A percentile compares a stretch with the other conserved stretches of the same genome.
Conservation (phyloP, 2,888 invertebrate species). For the Hyles lineata region DNA sequence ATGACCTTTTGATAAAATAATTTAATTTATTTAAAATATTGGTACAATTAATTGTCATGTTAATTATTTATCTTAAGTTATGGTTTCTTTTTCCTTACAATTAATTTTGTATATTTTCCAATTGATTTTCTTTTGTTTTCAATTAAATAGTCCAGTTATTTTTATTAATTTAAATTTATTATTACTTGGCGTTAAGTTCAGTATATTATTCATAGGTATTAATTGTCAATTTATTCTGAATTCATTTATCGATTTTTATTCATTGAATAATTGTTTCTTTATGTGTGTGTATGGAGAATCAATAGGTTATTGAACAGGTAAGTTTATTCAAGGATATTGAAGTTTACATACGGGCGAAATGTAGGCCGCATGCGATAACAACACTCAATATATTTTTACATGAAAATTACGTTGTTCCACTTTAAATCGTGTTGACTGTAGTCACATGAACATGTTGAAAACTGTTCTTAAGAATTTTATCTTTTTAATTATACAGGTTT, state of each 20-base stretch:
- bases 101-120: not conserved
- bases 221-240: slow-evolving; percentile 40
- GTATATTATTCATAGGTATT: not conserved
- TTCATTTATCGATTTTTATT: slow-evolving; percentile 33
- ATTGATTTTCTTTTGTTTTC: not conserved
- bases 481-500: not conserved
- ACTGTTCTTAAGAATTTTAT: not conserved
- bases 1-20: slow-evolving; percentile 29
- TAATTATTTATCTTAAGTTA: not conserved
- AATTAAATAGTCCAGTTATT: slow-evolving; percentile 19
- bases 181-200: not conserved
- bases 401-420: slow-evolving; percentile 39
- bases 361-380: slow-evolving; percentile 12
- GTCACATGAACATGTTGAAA: not conserved
- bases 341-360: not conserved
- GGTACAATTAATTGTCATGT: not conserved
- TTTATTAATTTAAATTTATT: slow-evolving; percentile 17
- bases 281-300: slow-evolving; percentile 54
- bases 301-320: slow-evolving; percentile 55
- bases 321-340: slow-evolving; percentile 43
- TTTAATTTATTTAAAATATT: slow-evolving; percentile 22
- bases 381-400: not conserved
- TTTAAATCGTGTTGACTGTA: slow-evolving; percentile 26
- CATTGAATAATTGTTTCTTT: slow-evolving; percentile 6
- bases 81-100: not conserved